A percentile compares a stretch with the other conserved stretches of the same genome.
These are phyloP conservation scores for Heliopora coerulea DNA, from an alignment of 92 coral and sea anemone genomes.

Conservation along the genomic window DNA sequence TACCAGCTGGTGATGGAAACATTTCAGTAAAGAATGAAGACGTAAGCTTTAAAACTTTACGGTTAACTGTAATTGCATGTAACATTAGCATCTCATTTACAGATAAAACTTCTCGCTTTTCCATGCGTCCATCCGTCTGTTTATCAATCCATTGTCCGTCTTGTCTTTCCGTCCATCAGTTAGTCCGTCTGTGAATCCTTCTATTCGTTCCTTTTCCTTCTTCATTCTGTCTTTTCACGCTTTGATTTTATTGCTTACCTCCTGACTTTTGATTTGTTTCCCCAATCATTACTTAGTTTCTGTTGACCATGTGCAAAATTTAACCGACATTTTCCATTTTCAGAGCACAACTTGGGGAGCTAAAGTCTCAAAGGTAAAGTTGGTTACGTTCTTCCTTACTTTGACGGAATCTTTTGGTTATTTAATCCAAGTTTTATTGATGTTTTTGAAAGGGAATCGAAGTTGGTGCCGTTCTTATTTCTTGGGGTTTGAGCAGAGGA, in stretches of 20 bases:
- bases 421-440: not conserved
- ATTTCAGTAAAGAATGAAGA: not conserved
- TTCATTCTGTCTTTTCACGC: not conserved
- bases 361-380: constrained; percentile 84
- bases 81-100: not conserved
- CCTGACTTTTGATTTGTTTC: not conserved
- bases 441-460: constrained; percentile 65
- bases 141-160: not conserved
- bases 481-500: constrained; percentile 96
- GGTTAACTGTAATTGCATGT: not conserved
- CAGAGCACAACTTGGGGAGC: constrained; percentile 64
- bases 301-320: too few species aligned
- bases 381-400: not conserved
- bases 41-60: constrained; percentile 7
- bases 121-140: not conserved
- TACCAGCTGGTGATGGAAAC: constrained; percentile 44
- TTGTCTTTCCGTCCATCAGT: not conserved
- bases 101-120: not conserved
- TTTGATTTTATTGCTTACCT: not conserved
- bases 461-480: constrained; percentile 83
- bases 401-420: not conserved
- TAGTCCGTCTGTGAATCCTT: too few species aligned
- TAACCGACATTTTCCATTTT: not conserved
- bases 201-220: not conserved
- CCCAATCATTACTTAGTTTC: too few species aligned